Evolutionary conservation across 53 echinoderm and acorn worm species (phyloP).

Genomic region (Apostichopus leukothele): DNA sequence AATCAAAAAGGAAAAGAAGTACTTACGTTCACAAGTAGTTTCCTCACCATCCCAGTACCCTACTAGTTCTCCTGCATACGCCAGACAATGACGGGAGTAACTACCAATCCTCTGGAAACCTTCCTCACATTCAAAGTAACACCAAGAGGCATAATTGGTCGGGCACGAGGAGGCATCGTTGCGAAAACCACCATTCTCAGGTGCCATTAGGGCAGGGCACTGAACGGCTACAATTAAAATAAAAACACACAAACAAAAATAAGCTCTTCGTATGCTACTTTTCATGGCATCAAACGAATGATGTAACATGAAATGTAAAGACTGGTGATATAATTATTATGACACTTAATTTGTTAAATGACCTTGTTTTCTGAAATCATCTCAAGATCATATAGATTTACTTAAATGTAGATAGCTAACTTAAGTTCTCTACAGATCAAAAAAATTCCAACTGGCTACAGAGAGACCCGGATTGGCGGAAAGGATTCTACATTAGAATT

Average conservation of each 20-base stretch:
- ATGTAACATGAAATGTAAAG: no score
- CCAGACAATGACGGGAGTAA: constrained; percentile 51
- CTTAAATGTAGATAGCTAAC: no score
- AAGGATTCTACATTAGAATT: no score
- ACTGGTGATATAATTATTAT: no score
- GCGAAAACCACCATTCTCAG: constrained; percentile 47
- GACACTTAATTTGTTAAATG: no score
- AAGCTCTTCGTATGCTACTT: no score
- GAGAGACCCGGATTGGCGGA: no score
- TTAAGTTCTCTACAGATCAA: no score
- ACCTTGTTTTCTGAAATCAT: no score
- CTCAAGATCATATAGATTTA: no score
- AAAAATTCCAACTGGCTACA: no score
- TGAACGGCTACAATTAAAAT: constrained; percentile 13
- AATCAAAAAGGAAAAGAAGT: neutral
- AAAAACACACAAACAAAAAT: neutral
- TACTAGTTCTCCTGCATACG: constrained; percentile 40
- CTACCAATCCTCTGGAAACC: constrained; percentile 53
- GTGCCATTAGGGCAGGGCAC: constrained; percentile 45
- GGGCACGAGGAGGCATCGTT: constrained; percentile 18
- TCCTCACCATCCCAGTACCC: constrained; percentile 66
- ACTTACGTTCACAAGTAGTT: constrained; percentile 59
- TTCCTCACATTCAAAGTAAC: constrained; percentile 56
- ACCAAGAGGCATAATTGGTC: constrained; percentile 56
- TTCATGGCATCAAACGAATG: no score